phyloP scores from a whole-genome alignment of 2,888 invertebrate genomes.

The Plemyria rubiginata region DNA sequence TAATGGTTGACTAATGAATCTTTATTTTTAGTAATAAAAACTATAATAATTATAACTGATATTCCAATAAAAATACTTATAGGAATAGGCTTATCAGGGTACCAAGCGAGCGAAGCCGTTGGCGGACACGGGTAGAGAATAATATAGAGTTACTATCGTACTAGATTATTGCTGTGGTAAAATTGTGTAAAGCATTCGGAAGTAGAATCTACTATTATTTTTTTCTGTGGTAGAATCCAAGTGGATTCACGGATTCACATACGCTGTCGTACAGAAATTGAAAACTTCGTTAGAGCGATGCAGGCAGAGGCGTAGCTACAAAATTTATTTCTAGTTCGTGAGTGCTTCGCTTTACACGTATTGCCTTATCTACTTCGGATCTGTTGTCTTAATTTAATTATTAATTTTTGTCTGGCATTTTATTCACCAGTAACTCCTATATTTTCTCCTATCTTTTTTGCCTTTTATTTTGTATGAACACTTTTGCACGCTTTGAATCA shows the following conservation, averaged over 20 bases:
- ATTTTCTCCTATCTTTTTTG: neutral
- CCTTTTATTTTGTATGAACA: too few relatives aligned
- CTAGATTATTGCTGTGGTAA: neutral
- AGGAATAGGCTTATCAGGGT: too few relatives aligned
- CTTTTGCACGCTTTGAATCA: too few relatives aligned
- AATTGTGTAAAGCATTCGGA: neutral
- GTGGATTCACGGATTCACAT: constrained; percentile 3
- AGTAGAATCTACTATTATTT: too few relatives aligned
- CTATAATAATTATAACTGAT: too few relatives aligned
- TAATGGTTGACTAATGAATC: too few relatives aligned
- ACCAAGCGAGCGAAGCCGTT: too few relatives aligned
- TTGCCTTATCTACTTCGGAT: constrained; percentile 11
- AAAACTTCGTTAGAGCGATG: constrained; percentile 20
- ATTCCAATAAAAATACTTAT: too few relatives aligned
- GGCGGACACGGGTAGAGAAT: too few relatives aligned
- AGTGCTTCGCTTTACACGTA: constrained; percentile 21
- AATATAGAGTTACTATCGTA: neutral
- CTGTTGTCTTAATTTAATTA: constrained; percentile 21
- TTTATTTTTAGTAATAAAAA: too few relatives aligned
- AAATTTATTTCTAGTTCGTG: constrained; percentile 28
- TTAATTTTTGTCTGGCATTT: constrained; percentile 18
- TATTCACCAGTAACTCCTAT: constrained; percentile 1
- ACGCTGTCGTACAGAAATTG: neutral
- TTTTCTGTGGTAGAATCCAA: too few relatives aligned
- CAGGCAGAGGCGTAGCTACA: constrained; percentile 16